Evolutionary conservation across 2,113 vertebrate species (phyloP).

Genomic region (Sclerurus mexicanus): DNA sequence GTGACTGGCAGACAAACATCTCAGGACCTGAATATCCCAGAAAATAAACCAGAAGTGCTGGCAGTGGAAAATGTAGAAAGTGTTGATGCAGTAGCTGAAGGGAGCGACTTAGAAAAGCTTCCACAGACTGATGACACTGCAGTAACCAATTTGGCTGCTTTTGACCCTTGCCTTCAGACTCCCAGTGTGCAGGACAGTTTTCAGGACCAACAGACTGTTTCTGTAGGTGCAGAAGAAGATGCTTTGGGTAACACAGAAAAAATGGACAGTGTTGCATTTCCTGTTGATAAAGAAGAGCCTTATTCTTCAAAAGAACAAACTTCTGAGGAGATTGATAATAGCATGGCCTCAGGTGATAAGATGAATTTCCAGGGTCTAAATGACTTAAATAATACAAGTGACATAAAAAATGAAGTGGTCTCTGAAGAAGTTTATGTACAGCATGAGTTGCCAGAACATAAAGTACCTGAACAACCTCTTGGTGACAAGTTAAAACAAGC

Average conservation of each 20-base stretch:
- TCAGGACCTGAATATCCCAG: neutral
- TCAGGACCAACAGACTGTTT: neutral
- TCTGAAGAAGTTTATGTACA: constrained; percentile 4
- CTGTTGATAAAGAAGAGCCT: neutral
- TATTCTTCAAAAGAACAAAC: neutral
- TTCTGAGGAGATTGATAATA: neutral
- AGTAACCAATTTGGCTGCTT: neutral
- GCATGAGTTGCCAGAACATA: neutral
- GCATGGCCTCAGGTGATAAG: neutral
- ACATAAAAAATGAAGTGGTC: neutral
- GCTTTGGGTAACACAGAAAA: neutral
- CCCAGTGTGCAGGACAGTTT: neutral
- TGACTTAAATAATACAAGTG: neutral
- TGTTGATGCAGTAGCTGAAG: neutral
- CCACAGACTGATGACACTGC: neutral
- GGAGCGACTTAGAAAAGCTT: neutral
- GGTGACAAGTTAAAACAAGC: neutral
- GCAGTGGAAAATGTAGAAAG: neutral
- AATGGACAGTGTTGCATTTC: neutral
- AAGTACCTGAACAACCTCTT: neutral
- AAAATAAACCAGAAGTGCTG: neutral
- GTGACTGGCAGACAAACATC: constrained; percentile 6
- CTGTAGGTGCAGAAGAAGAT: neutral
- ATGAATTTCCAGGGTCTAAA: neutral
- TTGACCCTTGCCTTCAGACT: neutral